A percentile compares a stretch with the other conserved stretches of the same genome.
Conservation (phyloP, 2,797 vertebrate genomes). For the Zenarchopterus dispar region DNA sequence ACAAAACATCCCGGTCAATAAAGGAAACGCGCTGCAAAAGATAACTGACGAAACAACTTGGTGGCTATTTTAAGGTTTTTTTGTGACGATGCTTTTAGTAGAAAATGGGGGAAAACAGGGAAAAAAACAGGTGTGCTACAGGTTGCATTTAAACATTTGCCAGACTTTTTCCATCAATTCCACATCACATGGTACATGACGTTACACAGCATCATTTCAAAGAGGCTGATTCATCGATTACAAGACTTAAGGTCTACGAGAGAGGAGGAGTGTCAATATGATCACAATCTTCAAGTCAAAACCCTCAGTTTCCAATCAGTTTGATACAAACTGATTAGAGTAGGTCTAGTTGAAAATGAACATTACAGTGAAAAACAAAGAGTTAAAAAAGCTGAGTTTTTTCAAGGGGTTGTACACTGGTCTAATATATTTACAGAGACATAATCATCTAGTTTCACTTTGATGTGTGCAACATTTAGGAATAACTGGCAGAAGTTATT, state of each 20-base stretch:
- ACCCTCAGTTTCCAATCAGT: no score
- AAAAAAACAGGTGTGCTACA: no score
- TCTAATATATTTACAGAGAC: not conserved
- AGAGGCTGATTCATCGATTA: constrained; percentile 6
- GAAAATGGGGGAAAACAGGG: not conserved
- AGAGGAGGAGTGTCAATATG: not conserved
- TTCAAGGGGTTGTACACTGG: not conserved
- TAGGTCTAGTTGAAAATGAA: no score
- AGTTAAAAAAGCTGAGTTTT: not conserved
- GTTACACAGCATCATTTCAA: constrained; percentile 10
- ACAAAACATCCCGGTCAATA: not conserved
- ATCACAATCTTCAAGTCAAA: no score
- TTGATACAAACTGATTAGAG: not conserved
- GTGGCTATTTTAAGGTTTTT: constrained; percentile 13
- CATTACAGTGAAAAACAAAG: not conserved
- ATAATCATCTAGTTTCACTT: no score
- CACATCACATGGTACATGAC: constrained; percentile 18
- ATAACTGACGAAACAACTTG: constrained; percentile 13
- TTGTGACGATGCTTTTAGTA: not conserved
- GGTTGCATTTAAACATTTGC: constrained; percentile 14
- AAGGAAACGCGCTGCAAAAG: not conserved
- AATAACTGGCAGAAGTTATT: not conserved
- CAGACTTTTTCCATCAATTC: constrained; percentile 8
- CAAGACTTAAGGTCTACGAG: not conserved
- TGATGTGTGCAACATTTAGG: no score